phyloP scores from a whole-genome alignment of 2,888 invertebrate species.

The Cactoblastis cactorum region DNA sequence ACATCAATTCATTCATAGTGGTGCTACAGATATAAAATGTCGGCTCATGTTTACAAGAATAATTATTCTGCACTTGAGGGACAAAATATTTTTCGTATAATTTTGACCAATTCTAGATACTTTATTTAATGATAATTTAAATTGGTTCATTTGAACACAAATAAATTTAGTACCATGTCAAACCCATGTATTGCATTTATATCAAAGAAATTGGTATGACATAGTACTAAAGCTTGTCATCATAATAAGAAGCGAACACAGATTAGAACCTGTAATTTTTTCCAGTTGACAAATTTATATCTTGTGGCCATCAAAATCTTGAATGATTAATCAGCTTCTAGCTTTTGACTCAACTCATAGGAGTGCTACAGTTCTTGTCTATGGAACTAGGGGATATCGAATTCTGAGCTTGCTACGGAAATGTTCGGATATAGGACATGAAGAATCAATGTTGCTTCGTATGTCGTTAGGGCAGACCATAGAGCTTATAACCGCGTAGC shows the following conservation, averaged over 20 bases:
- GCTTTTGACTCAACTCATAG: slow-evolving; percentile 30
- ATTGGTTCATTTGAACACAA: too few species aligned
- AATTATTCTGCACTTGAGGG: too few species aligned
- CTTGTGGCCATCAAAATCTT: slow-evolving; percentile 20
- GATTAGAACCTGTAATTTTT: neutral
- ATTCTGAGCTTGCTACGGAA: slow-evolving; percentile 36
- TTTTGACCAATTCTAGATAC: too few species aligned
- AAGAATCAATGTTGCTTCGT: slow-evolving; percentile 60
- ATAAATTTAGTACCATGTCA: too few species aligned
- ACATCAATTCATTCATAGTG: slow-evolving; percentile 26
- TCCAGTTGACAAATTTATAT: slow-evolving; percentile 17
- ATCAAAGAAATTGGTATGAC: neutral
- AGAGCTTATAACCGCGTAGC: slow-evolving; percentile 57
- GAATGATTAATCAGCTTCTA: slow-evolving; percentile 46
- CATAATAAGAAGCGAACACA: neutral
- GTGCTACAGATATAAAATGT: neutral
- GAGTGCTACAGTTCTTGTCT: slow-evolving; percentile 29
- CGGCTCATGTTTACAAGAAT: too few species aligned
- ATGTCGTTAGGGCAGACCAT: slow-evolving; percentile 43
- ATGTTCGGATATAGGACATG: slow-evolving; percentile 40
- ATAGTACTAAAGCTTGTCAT: neutral
- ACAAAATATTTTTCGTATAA: too few species aligned
- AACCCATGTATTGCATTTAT: too few species aligned
- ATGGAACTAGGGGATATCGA: slow-evolving; percentile 18
- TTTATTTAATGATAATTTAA: too few species aligned